Base-by-base conservation (phyloP, 2,888 invertebrate species). In the Troilus luridus region DNA sequence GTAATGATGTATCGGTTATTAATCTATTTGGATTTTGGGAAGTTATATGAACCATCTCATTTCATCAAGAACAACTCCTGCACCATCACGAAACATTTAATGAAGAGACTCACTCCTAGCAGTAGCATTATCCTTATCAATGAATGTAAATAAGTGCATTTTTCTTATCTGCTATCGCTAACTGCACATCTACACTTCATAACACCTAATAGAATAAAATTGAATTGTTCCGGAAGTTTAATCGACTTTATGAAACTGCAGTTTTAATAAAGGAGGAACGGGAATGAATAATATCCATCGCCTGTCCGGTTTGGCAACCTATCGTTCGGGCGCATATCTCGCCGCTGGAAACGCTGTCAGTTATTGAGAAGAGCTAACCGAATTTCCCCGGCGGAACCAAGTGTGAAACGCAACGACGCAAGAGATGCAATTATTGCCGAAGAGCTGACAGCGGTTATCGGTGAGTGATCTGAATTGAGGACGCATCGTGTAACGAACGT, bases 161-260 rank as follows among this genome's bases (percentile, higher is more conserved):
- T 41, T 41, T 41, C 41, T 41, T 5, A 41, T 41, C 2, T 41
- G 41, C 41, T 12, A 59, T 59, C 59, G 2, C 67, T 67, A 77
- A 41, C 14, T 41, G 72, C 27, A 77, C 27, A 17, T 41, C 27
- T 41, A 17, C 11, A 8, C 27, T 7, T 19, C 17, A 41, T 77
- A 85, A 85, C 21, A 85, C 0, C 85, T 56, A 85, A 3, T 56
- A 11, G 21, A 58, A 85, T n/a, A 56, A 85, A 21, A 85, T 85
- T 85, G 21, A 85, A 58, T 56, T 85, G 85, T 54, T 3, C 11
- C 11, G n/a, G 56, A 21, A 85, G 85, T 85, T 85, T 56, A 56
- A 85, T 85, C 11, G 85, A 85, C 85, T 85, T 85, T 85, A 85
- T 85, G 85, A 85, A 85, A 85, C 85, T 56, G 85, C 85, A 54